Evolutionary conservation across 2,888 invertebrate species (phyloP).

Genomic region (Callimorpha dominula): DNA sequence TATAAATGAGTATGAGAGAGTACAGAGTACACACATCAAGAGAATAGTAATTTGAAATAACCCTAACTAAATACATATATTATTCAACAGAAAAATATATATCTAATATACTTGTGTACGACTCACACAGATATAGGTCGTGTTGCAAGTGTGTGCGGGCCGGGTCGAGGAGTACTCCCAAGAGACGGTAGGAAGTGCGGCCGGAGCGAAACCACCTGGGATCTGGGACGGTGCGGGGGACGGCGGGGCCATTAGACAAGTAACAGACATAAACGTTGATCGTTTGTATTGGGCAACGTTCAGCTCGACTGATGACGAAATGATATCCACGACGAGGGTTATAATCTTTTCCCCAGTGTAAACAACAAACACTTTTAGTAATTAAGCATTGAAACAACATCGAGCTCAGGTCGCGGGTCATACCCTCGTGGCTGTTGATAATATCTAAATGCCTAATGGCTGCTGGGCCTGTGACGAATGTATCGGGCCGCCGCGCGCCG

Average conservation of each 20-base stretch:
- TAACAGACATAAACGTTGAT: conserved; percentile 67
- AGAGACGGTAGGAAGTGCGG: conserved; percentile 82
- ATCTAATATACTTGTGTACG: conserved; percentile 5
- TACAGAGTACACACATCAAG: background rate
- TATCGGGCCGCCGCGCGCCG: conserved; percentile 71
- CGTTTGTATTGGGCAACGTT: conserved; percentile 43
- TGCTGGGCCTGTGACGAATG: conserved; percentile 87
- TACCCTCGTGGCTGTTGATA: conserved; percentile 82
- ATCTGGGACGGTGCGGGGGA: conserved; percentile 53
- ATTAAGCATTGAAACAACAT: conserved; percentile 82
- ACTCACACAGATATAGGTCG: conserved; percentile 31
- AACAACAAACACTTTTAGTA: conserved; percentile 83
- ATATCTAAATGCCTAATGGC: conserved; percentile 88
- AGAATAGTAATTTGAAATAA: conserved; percentile 2
- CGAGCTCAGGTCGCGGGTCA: conserved; percentile 81
- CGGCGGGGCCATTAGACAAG: conserved; percentile 59
- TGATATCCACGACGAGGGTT: conserved; percentile 51
- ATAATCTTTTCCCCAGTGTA: conserved; percentile 65
- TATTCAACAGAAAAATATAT: conserved; percentile 7
- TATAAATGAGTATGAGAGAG: background rate
- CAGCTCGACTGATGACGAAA: conserved; percentile 43
- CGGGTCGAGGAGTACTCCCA: conserved; percentile 76
- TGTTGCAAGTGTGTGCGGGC: conserved; percentile 63
- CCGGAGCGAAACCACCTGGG: conserved; percentile 82
- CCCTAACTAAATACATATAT: conserved; percentile 1